Evolutionary conservation across 2,888 invertebrate species (phyloP).

Genomic region (Perizoma affinitatum): DNA sequence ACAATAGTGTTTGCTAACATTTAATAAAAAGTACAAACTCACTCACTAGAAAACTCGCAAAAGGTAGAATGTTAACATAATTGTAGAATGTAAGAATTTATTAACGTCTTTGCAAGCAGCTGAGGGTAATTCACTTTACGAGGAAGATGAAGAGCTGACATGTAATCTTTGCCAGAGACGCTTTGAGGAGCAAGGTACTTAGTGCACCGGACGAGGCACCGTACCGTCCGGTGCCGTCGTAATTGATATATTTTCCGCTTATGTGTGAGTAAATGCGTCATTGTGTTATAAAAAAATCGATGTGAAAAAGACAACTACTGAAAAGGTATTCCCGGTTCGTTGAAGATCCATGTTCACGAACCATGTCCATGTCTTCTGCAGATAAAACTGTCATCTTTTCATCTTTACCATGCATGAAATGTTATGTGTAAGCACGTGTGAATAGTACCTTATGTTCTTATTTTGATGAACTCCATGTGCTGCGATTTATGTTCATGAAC

Average conservation of each 20-base stretch:
- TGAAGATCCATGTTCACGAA: constrained; percentile 48
- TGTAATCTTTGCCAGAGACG: constrained; percentile 91
- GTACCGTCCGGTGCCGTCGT: constrained; percentile 72
- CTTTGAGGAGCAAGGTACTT: constrained; percentile 90
- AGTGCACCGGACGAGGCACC: constrained; percentile 67
- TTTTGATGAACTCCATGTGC: constrained; percentile 53
- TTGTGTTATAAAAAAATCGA: constrained; percentile 68
- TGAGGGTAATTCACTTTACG: constrained; percentile 85
- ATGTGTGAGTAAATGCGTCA: constrained; percentile 84
- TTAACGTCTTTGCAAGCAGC: constrained; percentile 87
- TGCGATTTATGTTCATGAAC: constrained; percentile 58
- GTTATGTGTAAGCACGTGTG: constrained; percentile 61
- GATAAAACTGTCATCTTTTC: constrained; percentile 52
- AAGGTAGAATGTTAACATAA: constrained; percentile 43
- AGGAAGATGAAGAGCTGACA: constrained; percentile 87
- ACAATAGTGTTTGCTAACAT: constrained; percentile 33
- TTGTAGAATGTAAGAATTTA: constrained; percentile 75
- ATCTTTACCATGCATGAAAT: constrained; percentile 64
- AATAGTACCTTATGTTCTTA: constrained; percentile 55
- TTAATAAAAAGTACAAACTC: constrained; percentile 26
- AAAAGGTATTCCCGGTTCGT: constrained; percentile 53
- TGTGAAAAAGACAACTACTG: constrained; percentile 52
- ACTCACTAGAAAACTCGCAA: constrained; percentile 34
- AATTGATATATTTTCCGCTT: constrained; percentile 75
- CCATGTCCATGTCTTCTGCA: constrained; percentile 52